These are phyloP conservation scores for Furcula furcula DNA, from an alignment of 2,888 invertebrate species.

Conservation along the genomic window DNA sequence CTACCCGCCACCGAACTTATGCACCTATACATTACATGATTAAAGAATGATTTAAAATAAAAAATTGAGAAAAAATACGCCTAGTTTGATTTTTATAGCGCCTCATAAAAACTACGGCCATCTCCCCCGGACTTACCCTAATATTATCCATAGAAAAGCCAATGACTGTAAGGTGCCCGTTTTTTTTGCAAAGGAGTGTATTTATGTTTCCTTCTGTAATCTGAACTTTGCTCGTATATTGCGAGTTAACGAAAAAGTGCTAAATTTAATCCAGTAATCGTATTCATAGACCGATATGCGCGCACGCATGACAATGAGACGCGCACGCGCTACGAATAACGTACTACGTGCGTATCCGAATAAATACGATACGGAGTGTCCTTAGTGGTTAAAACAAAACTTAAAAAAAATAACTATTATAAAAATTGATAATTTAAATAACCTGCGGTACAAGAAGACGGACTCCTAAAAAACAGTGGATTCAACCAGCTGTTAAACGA, in stretches of 20 bases:
- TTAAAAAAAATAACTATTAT: background rate
- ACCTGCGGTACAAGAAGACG: background rate
- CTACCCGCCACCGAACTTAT: no score
- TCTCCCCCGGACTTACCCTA: no score
- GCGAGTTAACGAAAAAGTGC: slow-evolving; percentile 26
- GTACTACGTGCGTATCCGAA: slow-evolving; percentile 30
- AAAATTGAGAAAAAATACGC: no score
- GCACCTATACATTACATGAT: no score
- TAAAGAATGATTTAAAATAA: no score
- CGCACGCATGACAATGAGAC: slow-evolving; percentile 53
- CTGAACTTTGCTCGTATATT: background rate
- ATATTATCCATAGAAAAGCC: no score
- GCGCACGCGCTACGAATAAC: slow-evolving; percentile 70
- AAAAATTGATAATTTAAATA: background rate
- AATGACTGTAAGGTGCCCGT: no score
- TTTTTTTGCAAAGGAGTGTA: no score
- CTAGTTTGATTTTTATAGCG: no score
- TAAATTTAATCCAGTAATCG: slow-evolving; percentile 43
- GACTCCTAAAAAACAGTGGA: background rate
- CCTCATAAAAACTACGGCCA: no score
- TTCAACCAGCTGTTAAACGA: no score
- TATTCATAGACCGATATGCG: slow-evolving; percentile 55
- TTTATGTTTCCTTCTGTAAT: background rate
- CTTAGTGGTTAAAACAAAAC: slow-evolving; percentile 5
- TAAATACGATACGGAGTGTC: slow-evolving; percentile 23